Conservation (phyloP, 2,888 invertebrate species). For the Agrypnus murinus region DNA sequence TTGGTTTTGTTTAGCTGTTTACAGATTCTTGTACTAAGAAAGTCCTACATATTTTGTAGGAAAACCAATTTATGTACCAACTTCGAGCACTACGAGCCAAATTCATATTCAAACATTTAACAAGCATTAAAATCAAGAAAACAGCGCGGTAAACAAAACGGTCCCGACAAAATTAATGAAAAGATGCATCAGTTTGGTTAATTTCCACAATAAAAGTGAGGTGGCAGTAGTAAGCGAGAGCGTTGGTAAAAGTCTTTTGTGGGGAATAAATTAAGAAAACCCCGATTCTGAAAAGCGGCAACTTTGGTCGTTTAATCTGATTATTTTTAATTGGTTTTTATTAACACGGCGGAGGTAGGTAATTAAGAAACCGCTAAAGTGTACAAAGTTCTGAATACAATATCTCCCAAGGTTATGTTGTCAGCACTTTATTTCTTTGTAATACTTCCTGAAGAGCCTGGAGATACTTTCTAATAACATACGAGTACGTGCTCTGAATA, state of each 20-base stretch:
- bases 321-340: conserved; percentile 56
- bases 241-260: conserved; percentile 37
- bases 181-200: conserved; percentile 21
- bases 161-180: neutral
- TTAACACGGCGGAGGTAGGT: conserved; percentile 43
- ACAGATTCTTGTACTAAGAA: too few species aligned
- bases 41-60: too few species aligned
- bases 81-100: neutral
- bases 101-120: conserved; percentile 19
- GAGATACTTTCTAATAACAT: conserved; percentile 28
- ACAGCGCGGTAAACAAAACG: conserved; percentile 23
- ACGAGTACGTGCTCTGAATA: conserved; percentile 32
- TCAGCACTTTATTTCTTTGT: conserved; percentile 27
- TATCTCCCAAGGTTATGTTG: conserved; percentile 17
- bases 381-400: conserved; percentile 22
- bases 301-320: conserved; percentile 47
- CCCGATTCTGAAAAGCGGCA: conserved; percentile 31
- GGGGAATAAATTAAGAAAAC: conserved; percentile 41
- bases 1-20: conserved; percentile 6
- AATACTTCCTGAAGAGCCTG: conserved; percentile 13
- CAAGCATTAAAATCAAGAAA: conserved; percentile 16
- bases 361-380: conserved; percentile 37
- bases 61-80: neutral
- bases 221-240: conserved; percentile 29
- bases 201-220: conserved; percentile 30